Percentiles rank a stretch among this genome's conserved stretches.
These are phyloP conservation scores for Neria commutata DNA, from an alignment of 2,888 invertebrate species.

Conservation along the genomic window DNA sequence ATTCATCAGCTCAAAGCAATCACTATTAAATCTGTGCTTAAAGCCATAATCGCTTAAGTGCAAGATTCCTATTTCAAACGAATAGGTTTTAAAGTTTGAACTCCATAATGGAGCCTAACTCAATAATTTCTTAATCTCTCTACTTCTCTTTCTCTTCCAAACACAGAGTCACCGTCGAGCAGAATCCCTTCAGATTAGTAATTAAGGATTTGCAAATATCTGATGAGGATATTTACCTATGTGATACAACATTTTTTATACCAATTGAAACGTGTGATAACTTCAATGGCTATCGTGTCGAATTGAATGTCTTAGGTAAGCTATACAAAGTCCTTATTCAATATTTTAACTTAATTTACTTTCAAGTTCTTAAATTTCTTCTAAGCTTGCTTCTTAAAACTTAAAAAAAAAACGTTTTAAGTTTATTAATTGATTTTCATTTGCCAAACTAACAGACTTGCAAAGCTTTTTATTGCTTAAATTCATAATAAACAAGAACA, in stretches of 20 bases:
- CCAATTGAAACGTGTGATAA: slow-evolving; percentile 76
- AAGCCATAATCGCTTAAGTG: no score
- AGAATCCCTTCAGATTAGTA: slow-evolving; percentile 56
- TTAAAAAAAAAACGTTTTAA: slow-evolving; percentile 11
- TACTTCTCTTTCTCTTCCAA: background rate
- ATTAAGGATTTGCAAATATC: slow-evolving; percentile 66
- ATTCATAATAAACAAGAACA: no score
- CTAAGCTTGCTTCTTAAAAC: slow-evolving; percentile 22
- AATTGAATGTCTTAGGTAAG: slow-evolving; percentile 77
- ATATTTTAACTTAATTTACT: no score
- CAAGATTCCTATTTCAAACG: no score
- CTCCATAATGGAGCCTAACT: no score
- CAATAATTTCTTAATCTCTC: no score
- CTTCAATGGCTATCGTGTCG: slow-evolving; percentile 73
- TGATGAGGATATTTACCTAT: slow-evolving; percentile 79
- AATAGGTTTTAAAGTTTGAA: no score
- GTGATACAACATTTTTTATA: slow-evolving; percentile 79
- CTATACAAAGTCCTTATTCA: no score
- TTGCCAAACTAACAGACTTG: background rate
- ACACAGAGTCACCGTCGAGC: slow-evolving; percentile 50
- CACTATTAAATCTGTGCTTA: no score
- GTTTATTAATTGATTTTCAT: background rate
- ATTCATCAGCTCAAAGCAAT: no score
- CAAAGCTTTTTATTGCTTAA: no score
- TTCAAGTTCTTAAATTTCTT: no score